These are phyloP conservation scores for Malacoraja senta DNA, from an alignment of 2,797 vertebrate genomes.

Conservation along the genomic window DNA sequence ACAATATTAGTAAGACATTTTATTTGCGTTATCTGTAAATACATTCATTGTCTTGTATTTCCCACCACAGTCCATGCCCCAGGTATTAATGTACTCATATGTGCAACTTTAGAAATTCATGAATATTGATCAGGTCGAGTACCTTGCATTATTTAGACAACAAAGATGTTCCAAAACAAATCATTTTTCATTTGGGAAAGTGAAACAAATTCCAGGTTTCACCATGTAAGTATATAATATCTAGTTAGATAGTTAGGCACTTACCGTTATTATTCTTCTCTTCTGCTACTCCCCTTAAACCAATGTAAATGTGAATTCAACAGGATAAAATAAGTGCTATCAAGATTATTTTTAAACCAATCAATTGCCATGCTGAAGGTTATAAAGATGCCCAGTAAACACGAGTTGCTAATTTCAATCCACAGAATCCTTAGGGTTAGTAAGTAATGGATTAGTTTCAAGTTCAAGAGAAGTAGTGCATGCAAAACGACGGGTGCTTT, in stretches of 20 bases:
- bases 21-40: background rate
- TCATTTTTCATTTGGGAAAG: background rate
- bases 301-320: background rate
- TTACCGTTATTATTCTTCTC: conserved; percentile 27
- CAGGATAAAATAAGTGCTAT: background rate
- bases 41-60: background rate
- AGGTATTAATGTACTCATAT: background rate
- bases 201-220: background rate
- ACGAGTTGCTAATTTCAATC: conserved; percentile 14
- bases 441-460: conserved; percentile 14
- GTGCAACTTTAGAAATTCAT: background rate
- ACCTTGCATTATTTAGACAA: background rate
- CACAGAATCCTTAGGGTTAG: background rate
- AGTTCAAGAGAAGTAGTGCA: background rate
- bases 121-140: background rate
- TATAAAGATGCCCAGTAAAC: background rate
- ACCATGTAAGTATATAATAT: background rate
- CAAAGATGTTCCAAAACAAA: background rate
- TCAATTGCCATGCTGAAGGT: conserved; percentile 2
- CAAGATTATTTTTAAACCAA: background rate
- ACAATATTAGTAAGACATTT: background rate
- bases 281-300: too few relatives aligned
- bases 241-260: background rate
- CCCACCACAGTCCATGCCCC: background rate
- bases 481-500: conserved; percentile 18